These are phyloP conservation scores for Zaprionus camerounensis DNA, from an alignment of 1,140 invertebrate genomes.

Conservation along the genomic window DNA sequence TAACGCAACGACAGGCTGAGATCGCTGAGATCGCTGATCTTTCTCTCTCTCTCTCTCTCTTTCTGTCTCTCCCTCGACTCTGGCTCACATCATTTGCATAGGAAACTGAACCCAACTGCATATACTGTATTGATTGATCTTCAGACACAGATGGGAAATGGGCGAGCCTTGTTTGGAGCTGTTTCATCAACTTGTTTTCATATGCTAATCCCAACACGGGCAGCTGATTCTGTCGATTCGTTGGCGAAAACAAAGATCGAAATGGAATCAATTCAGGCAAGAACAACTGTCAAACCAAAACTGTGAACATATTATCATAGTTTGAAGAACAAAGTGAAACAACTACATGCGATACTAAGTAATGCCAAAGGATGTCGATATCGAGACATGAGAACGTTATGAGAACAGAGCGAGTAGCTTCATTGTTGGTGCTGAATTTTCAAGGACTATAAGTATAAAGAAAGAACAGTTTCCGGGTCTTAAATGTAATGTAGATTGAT, in stretches of 20 bases:
- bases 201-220: slow-evolving; percentile 44
- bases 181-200: slow-evolving; percentile 58
- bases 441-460: background rate
- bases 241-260: slow-evolving; percentile 21
- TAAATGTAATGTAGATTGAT: too few species aligned
- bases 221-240: slow-evolving; percentile 42
- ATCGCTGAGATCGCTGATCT: slow-evolving; percentile 25
- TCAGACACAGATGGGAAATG: slow-evolving; percentile 22
- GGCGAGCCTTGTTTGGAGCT: slow-evolving; percentile 40
- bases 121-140: slow-evolving; percentile 48
- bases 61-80: too few species aligned
- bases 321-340: background rate
- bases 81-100: slow-evolving; percentile 50
- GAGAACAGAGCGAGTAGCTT: background rate
- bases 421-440: background rate
- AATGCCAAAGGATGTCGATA: background rate
- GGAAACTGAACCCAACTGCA: slow-evolving; percentile 3
- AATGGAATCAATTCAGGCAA: slow-evolving; percentile 11
- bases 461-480: too few species aligned
- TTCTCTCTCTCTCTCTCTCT: too few species aligned
- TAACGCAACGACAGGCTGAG: slow-evolving; percentile 49
- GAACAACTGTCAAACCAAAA: slow-evolving; percentile 25
- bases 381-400: background rate
- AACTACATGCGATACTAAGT: background rate
- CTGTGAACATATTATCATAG: slow-evolving; percentile 33